phyloP scores from a whole-genome alignment of 2,888 invertebrate species.

The Tinea pellionella region DNA sequence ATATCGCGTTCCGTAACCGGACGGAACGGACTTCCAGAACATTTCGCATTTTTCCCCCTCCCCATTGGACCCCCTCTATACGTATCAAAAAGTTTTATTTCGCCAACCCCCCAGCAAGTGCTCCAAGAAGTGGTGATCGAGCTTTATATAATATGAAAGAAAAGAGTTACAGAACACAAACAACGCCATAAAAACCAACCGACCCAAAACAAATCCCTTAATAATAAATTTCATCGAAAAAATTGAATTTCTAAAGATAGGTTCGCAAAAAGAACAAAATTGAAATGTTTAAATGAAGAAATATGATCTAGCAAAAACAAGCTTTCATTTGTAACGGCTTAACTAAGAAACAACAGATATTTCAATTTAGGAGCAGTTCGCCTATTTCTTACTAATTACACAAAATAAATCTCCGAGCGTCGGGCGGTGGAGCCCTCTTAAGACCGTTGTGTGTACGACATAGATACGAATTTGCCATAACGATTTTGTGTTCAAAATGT shows the following conservation, averaged over 20 bases:
- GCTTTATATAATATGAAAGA: too few relatives aligned
- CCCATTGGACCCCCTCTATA: too few relatives aligned
- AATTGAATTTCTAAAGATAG: neutral
- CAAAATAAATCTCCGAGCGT: neutral
- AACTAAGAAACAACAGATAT: slow-evolving; percentile 6
- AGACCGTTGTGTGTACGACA: neutral
- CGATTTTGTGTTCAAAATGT: too few relatives aligned
- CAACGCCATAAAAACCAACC: too few relatives aligned
- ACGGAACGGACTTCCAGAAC: too few relatives aligned
- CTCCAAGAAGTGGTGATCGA: too few relatives aligned
- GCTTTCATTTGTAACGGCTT: slow-evolving; percentile 8
- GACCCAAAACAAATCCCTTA: neutral
- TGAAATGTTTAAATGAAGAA: slow-evolving; percentile 1
- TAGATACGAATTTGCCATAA: too few relatives aligned
- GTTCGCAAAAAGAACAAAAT: neutral
- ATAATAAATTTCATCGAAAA: neutral
- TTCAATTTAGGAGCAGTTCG: slow-evolving; percentile 5
- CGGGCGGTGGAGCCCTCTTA: neutral
- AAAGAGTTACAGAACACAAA: too few relatives aligned
- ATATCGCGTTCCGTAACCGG: too few relatives aligned
- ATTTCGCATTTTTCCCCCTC: too few relatives aligned
- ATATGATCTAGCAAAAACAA: neutral
- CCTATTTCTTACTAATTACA: slow-evolving; percentile 9
- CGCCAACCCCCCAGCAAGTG: too few relatives aligned
- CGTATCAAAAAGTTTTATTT: too few relatives aligned